Conservation (phyloP, 2,797 vertebrate genomes). For the Euthynnus affinis region DNA sequence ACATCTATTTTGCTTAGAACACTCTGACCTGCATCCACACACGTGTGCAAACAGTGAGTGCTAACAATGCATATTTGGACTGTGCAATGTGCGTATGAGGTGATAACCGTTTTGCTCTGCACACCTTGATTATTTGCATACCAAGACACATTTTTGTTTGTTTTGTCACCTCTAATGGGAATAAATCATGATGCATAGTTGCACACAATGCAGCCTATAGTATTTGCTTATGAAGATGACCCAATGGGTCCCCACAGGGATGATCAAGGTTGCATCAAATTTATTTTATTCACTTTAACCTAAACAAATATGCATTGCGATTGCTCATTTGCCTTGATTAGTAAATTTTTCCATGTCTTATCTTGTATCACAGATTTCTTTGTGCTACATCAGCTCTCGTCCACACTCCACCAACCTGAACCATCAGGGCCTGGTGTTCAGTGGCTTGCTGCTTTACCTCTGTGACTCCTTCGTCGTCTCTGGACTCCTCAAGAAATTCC, state of each 20-base stretch:
- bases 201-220: background rate
- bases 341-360: background rate
- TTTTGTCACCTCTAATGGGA: background rate
- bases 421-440: conserved; percentile 93
- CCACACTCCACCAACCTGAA: conserved; percentile 97
- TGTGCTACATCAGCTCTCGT: conserved; percentile 96
- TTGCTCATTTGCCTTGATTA: background rate
- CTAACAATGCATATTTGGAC: conserved; percentile 38
- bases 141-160: conserved; percentile 7
- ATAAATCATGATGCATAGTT: conserved; percentile 31
- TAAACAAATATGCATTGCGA: background rate
- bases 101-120: conserved; percentile 1
- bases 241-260: background rate
- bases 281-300: background rate
- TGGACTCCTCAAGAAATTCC: conserved; percentile 94
- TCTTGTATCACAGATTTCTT: conserved; percentile 87
- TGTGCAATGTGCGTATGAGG: conserved; percentile 6
- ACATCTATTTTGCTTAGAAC: conserved; percentile 54
- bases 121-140: conserved; percentile 24
- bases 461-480: conserved; percentile 97
- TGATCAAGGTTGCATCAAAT: background rate
- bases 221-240: conserved; percentile 1
- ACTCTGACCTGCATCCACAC: conserved; percentile 54
- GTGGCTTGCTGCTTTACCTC: conserved; percentile 96
- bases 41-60: conserved; percentile 39